Percentiles rank a stretch among this genome's conserved stretches.
Conservation (phyloP, 30 jellyfish, hydroid and myxozoan species). For the Chironex yamaguchii region DNA sequence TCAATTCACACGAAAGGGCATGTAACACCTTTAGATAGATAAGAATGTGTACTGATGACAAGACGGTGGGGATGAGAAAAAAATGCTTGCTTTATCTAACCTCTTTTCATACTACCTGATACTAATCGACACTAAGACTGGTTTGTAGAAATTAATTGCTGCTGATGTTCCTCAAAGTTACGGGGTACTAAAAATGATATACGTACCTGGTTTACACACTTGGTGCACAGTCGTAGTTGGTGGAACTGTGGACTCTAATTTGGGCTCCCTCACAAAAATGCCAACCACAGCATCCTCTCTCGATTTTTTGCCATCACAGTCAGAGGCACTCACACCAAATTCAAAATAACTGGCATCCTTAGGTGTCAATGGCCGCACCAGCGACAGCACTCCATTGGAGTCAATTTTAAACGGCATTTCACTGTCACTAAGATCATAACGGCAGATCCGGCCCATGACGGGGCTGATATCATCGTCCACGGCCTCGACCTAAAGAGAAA, state of each 20-base stretch:
- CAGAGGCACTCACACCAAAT: conserved; percentile 71
- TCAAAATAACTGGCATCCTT: conserved; percentile 3
- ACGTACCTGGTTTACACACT: conserved; percentile 59
- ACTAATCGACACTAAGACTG: no score
- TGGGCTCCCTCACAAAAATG: conserved; percentile 32
- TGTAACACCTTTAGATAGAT: no score
- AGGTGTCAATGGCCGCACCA: conserved; percentile 31
- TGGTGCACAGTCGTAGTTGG: conserved; percentile 15
- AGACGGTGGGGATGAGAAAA: no score
- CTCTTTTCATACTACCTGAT: no score
- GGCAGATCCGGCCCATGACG: conserved; percentile 69
- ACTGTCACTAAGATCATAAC: conserved; percentile 51
- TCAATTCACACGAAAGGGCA: no score
- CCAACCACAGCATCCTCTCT: conserved; percentile 73
- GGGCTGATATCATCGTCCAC: conserved; percentile 72
- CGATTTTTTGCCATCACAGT: conserved; percentile 53
- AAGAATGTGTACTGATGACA: no score
- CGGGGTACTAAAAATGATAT: no score
- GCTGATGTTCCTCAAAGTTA: no score
- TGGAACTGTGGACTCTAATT: neutral
- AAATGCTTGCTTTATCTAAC: no score
- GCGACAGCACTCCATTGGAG: conserved; percentile 51
- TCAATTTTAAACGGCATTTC: conserved; percentile 59
- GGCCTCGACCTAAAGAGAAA: conserved; percentile 64
- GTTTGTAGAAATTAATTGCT: no score